Evolutionary conservation across 2,113 vertebrate genomes (phyloP), one percentile per base, ranked within the genome.

Genomic region (Vulpes lagopus): DNA sequence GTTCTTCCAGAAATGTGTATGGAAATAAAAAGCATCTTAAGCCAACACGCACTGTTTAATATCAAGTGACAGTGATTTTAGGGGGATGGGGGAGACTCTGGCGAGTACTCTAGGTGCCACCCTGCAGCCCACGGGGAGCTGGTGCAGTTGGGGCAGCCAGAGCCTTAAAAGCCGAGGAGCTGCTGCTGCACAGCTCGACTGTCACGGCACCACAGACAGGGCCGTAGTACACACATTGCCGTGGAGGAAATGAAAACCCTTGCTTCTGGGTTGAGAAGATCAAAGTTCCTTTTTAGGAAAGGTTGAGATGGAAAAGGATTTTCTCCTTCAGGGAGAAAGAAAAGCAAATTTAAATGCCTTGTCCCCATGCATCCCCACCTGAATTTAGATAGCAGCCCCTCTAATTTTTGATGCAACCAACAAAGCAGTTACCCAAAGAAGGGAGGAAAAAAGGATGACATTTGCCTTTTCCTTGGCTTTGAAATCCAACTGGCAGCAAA

Each of bases 401-500:
- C 96, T 95, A 93, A 97, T 96, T 96, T 81, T 69, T 97, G 97
- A 98, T 94, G 98, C 49, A 59, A 87, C 95, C 98, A 98, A 98
- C 98, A 99, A 98, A 99, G 98, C 98, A 97, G 98, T 97, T 97
- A 98, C 95, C 97, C 96, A 97, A 97, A 97, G 95, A 83, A 78
- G 93, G 92, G 49, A 95, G 96, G 51, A 90, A 96, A 95, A 96
- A 98, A 93, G 92, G 98, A 95, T 97, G 97, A 94, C 32, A 97
- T 98, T 97, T 97, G 97, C 97, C 95, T 97, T 94, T 97, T 92
- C 94, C 91, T 81, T 95, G 90, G 97, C 98, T 98, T 98, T 98
- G 98, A 98, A 97, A 97, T 98, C 84, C 98, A 87, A 98, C 97
- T 86, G 97, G 97, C 98, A 98, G 98, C 96, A 93, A 97, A 98